These are phyloP conservation scores for Conomelus anceps DNA, from an alignment of 2,888 invertebrate genomes.

Conservation along the genomic window DNA sequence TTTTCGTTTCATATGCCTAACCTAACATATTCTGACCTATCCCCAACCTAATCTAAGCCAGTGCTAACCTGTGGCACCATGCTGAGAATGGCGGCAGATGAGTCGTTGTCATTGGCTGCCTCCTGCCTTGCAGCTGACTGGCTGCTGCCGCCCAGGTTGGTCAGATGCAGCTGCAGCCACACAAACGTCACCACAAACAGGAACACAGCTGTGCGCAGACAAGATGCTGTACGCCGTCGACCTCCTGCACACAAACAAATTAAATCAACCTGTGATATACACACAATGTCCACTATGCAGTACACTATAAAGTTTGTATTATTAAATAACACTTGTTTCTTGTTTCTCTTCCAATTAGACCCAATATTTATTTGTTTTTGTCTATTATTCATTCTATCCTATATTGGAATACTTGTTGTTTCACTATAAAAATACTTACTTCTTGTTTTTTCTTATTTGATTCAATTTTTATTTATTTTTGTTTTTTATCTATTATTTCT, in stretches of 20 bases:
- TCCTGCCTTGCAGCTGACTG: slow-evolving; percentile 9
- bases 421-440: no score
- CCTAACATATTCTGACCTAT: not conserved
- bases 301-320: no score
- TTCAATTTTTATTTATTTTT: no score
- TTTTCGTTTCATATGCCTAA: not conserved
- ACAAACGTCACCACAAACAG: slow-evolving; percentile 52
- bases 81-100: slow-evolving; percentile 67
- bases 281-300: no score
- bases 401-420: no score
- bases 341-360: no score
- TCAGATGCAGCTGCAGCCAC: slow-evolving; percentile 56
- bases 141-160: slow-evolving; percentile 44
- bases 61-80: slow-evolving; percentile 65
- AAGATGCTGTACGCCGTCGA: slow-evolving; percentile 28
- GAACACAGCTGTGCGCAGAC: slow-evolving; percentile 45
- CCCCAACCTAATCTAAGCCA: not conserved
- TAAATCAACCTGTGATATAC: not conserved
- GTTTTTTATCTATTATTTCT: no score
- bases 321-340: no score
- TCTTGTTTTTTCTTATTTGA: no score
- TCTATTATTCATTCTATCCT: no score
- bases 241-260: not conserved
- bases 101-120: slow-evolving; percentile 53
- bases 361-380: no score